phyloP scores from a whole-genome alignment of 2,888 invertebrate genomes.

The Drosophila infuscata region DNA sequence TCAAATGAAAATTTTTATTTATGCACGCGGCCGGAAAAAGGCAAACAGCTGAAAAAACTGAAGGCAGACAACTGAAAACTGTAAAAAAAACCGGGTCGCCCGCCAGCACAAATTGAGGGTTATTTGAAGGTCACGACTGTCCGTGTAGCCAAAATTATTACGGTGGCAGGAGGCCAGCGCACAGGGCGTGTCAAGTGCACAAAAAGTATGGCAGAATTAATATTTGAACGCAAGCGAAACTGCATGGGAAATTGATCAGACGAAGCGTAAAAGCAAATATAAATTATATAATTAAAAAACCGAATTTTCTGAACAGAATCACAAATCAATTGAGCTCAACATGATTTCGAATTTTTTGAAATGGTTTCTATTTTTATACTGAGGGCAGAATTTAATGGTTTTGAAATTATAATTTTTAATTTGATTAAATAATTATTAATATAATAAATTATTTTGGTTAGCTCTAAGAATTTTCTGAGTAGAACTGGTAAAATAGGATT shows the following conservation, averaged over 20 bases:
- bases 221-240: not conserved
- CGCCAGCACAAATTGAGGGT: conserved; percentile 60
- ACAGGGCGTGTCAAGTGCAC: conserved; percentile 25
- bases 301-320: not conserved
- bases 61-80: conserved; percentile 46
- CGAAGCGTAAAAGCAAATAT: not conserved
- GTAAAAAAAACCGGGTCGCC: conserved; percentile 44
- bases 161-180: conserved; percentile 4
- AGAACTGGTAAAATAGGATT: not conserved
- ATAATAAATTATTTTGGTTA: not conserved
- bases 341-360: not conserved
- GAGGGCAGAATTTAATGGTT: not conserved
- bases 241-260: not conserved
- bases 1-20: conserved; percentile 79
- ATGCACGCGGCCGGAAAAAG: conserved; percentile 71
- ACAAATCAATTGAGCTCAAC: not conserved
- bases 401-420: not conserved
- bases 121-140: conserved; percentile 72
- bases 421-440: not conserved
- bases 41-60: conserved; percentile 55
- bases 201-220: conserved; percentile 12
- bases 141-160: conserved; percentile 20
- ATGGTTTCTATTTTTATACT: not conserved
- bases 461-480: not conserved
- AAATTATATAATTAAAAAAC: not conserved